phyloP scores from a whole-genome alignment of 2,113 vertebrate genomes.

The Gavialis gangeticus region DNA sequence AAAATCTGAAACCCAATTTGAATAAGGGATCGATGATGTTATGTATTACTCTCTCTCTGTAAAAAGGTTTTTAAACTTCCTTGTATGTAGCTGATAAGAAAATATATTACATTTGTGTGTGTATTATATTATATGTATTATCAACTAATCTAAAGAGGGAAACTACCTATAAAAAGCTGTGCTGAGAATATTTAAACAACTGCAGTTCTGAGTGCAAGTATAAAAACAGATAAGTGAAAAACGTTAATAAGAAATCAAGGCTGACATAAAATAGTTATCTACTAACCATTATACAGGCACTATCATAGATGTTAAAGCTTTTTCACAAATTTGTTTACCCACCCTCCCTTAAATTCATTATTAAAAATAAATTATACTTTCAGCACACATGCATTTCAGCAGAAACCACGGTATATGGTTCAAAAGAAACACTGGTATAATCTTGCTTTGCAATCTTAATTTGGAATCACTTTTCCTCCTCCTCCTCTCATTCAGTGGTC shows the following conservation, averaged over 20 bases:
- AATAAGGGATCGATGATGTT: neutral
- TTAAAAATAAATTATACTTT: neutral
- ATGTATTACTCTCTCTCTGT: rapidly evolving
- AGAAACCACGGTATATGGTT: neutral
- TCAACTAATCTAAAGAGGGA: neutral
- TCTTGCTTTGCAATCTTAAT: neutral
- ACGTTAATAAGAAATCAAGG: neutral
- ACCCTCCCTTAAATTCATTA: neutral
- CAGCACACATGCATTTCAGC: neutral
- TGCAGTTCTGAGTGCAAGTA: neutral
- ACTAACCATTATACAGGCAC: neutral
- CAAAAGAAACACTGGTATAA: neutral
- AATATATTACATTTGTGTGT: neutral
- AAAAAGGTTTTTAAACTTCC: neutral
- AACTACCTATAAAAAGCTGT: neutral
- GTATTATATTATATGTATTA: neutral
- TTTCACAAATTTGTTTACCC: neutral
- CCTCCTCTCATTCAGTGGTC: neutral
- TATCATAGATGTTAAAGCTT: neutral
- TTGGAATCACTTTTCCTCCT: neutral
- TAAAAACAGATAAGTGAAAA: neutral
- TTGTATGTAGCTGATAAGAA: neutral
- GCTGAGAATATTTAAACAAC: neutral
- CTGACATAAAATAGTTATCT: rapidly evolving
- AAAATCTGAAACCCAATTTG: neutral